Base-by-base conservation (phyloP, 2,113 vertebrate genomes). In the Hyaena hyaena region DNA sequence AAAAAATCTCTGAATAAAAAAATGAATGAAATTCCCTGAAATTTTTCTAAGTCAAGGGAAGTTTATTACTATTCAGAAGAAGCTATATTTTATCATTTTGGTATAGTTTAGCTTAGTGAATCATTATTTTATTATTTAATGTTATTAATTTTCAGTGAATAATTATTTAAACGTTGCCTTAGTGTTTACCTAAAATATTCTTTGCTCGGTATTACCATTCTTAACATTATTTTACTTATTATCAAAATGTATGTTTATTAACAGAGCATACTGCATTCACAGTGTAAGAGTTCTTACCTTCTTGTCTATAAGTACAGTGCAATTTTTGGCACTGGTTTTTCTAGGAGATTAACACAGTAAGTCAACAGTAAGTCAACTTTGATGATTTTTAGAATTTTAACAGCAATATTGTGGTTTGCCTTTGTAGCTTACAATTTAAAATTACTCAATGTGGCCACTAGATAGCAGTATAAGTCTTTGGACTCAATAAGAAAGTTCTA, bases 391-490 rank as follows among this genome's bases (percentile, higher is more conserved):
- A 94, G 86, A 95, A 89, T 63, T 33, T 16, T 24, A 88, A 76
- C 23, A 45, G 11, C 58, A 92, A 23, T 7, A 10, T 0, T 33
- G 4, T 35, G 66, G 23, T 16, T 31, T 3, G 10, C 8, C 61
- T 50, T 96, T 17, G 7, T 19, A 83, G 19, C 77, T 85, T 33
- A 28, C 33, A 90, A 88, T 69, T 81, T 33, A 45, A 35, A 90
- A 95, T 5, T 98, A 97, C 88, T 96, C 43, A 53, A 7, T 95
- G 0, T 88, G 95, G 69, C 98, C 99, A 98, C 98, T 98, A 98
- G 99, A 98, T 96, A 92, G 98, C 98, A 99, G 98, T 97, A 83
- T 96, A 93, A 96, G 96, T 17, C 98, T 98, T 97, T 95, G 33
- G 8, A 98, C 82, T 58, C 61, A 68, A 74, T 33, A 12, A 85